Percentiles rank a stretch among this genome's conserved stretches.
These are phyloP conservation scores for Ditylenchus dipsaci DNA, from an alignment of 1,140 invertebrate genomes.

Conservation along the genomic window DNA sequence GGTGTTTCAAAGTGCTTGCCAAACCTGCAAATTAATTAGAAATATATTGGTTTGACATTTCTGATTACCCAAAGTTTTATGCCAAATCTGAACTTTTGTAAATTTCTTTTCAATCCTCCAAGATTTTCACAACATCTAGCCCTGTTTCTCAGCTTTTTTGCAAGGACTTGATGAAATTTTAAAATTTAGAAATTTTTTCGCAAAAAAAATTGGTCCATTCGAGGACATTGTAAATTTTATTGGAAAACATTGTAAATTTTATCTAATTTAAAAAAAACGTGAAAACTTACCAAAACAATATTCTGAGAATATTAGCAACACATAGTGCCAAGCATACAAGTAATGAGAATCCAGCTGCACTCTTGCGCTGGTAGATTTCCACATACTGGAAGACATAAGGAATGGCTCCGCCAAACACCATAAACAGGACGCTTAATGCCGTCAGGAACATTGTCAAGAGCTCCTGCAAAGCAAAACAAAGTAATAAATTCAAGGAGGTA, in stretches of 20 bases:
- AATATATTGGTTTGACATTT: no score
- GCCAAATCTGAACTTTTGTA: no score
- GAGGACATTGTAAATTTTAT: no score
- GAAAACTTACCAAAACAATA: conserved; percentile 84
- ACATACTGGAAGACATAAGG: conserved; percentile 66
- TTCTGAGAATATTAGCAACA: conserved; percentile 89
- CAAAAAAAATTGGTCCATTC: no score
- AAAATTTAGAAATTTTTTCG: no score
- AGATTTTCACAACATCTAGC: no score
- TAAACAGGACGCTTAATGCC: conserved; percentile 37
- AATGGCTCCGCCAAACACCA: conserved; percentile 49
- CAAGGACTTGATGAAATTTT: no score
- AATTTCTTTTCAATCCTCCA: no score
- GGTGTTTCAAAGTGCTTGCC: conserved; percentile 91
- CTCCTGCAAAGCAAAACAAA: conserved; percentile 7
- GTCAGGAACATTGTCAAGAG: conserved; percentile 22
- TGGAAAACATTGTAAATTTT: no score
- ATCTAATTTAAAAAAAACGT: conserved; percentile 1
- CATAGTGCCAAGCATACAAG: conserved; percentile 90
- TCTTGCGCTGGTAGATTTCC: conserved; percentile 81
- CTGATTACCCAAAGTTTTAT: no score
- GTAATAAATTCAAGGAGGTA: no score
- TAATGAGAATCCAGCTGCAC: conserved; percentile 87
- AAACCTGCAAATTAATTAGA: conserved; percentile 74
- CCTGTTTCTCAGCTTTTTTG: no score